These are phyloP conservation scores for Acanthochromis polyacanthus DNA, from an alignment of 2,113 vertebrate genomes.

Conservation along the genomic window DNA sequence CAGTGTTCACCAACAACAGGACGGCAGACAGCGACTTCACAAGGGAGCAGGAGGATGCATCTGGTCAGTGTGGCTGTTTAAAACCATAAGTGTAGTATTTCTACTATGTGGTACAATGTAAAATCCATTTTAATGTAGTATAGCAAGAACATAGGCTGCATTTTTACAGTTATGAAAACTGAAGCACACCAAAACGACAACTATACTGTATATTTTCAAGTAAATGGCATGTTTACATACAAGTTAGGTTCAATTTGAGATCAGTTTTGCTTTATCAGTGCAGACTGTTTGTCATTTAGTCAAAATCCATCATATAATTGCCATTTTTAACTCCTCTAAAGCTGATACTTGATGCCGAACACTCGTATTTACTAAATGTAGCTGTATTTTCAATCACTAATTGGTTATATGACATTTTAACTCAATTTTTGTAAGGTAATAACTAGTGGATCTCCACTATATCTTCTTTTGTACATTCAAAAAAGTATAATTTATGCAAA, in stretches of 20 bases:
- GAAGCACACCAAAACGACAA: background rate
- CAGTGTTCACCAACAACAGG: conserved; percentile 87
- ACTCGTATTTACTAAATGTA: background rate
- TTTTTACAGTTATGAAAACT: background rate
- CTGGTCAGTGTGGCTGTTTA: conserved; percentile 78
- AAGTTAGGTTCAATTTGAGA: background rate
- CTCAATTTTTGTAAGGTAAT: background rate
- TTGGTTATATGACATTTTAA: background rate
- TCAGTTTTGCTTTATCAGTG: background rate
- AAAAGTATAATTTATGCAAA: too few relatives aligned
- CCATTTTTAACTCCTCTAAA: background rate
- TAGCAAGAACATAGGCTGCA: background rate
- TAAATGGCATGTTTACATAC: background rate
- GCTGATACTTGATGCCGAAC: background rate
- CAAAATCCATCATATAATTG: background rate
- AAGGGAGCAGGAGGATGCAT: conserved; percentile 64
- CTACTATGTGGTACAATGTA: background rate
- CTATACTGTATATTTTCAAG: background rate
- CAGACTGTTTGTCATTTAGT: background rate
- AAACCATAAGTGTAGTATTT: too few relatives aligned
- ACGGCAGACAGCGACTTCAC: conserved; percentile 78
- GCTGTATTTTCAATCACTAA: background rate
- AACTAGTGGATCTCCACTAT: background rate
- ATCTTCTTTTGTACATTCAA: too few relatives aligned
- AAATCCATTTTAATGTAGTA: too few relatives aligned